A percentile compares a stretch with the other conserved stretches of the same genome.
phyloP scores from a whole-genome alignment of 2,888 invertebrate species.

The Drosophila siamana region DNA sequence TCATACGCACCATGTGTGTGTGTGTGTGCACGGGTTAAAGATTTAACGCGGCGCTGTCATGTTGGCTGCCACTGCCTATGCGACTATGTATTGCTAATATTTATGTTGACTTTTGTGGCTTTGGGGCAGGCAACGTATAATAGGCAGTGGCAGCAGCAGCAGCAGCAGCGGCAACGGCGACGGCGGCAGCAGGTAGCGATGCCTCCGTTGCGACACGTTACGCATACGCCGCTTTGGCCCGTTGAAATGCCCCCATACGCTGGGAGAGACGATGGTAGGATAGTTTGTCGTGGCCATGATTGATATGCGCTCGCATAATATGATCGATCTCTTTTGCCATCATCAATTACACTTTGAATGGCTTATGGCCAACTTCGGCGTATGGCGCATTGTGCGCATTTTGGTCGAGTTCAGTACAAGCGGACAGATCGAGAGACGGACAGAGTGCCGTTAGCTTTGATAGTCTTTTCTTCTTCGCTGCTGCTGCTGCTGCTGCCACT shows the following conservation, averaged over 20 bases:
- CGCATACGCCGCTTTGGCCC: slow-evolving; percentile 68
- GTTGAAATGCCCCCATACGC: slow-evolving; percentile 15
- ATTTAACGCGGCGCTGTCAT: slow-evolving; percentile 20
- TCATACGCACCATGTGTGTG: slow-evolving; percentile 66
- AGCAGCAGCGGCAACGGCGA: slow-evolving; percentile 3
- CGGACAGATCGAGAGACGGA: no score
- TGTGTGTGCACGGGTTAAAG: slow-evolving; percentile 43
- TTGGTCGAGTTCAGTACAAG: no score
- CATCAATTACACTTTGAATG: slow-evolving; percentile 77
- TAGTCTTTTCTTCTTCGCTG: slow-evolving; percentile 33
- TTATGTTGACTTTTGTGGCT: slow-evolving; percentile 61
- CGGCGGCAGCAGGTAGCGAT: slow-evolving; percentile 29
- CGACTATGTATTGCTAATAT: slow-evolving; percentile 55
- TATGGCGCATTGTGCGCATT: slow-evolving; percentile 51
- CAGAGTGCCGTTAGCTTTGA: slow-evolving; percentile 58
- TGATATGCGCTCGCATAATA: slow-evolving; percentile 79
- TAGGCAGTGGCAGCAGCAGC: slow-evolving; percentile 13
- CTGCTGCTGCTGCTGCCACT: neutral
- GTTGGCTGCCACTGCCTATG: slow-evolving; percentile 22
- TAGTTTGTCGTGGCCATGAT: slow-evolving; percentile 78
- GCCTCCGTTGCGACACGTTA: slow-evolving; percentile 75
- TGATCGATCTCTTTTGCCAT: slow-evolving; percentile 81
- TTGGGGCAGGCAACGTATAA: slow-evolving; percentile 55
- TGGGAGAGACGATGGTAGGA: slow-evolving; percentile 7
- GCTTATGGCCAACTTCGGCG: slow-evolving; percentile 58